Evolutionary conservation across 2,113 vertebrate species (phyloP).

Genomic region (Galbula dea): DNA sequence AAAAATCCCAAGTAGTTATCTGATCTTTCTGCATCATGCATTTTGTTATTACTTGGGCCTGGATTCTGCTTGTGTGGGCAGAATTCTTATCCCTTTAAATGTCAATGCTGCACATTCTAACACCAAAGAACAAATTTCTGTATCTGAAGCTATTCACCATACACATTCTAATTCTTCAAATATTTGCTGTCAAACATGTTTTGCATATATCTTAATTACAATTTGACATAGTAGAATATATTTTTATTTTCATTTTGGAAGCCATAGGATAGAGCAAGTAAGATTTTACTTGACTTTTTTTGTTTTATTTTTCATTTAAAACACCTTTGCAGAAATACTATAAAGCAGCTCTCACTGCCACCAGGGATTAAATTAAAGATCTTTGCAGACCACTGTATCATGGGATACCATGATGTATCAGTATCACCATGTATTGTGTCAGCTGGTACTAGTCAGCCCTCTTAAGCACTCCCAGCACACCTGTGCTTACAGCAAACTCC

Average conservation of each 20-base stretch:
- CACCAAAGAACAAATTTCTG: background rate
- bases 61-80: slow-evolving; percentile 3
- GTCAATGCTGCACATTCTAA: background rate
- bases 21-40: slow-evolving; percentile 10
- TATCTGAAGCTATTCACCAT: background rate
- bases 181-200: background rate
- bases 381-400: background rate
- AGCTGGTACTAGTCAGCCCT: background rate
- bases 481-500: background rate
- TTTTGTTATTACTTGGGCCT: background rate
- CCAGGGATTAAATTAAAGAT: background rate
- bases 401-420: no score
- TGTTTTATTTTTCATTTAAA: background rate
- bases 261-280: background rate
- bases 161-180: background rate
- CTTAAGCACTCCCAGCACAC: background rate
- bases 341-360: background rate
- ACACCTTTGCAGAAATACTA: background rate
- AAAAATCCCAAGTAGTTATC: slow-evolving; percentile 14
- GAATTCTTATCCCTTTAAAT: background rate
- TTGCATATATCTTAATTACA: background rate
- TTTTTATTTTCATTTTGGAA: background rate
- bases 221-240: background rate
- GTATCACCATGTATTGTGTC: background rate
- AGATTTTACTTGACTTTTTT: background rate